Evolutionary conservation across 1,140 invertebrate species (phyloP).

Genomic region (Drosophila equinoxialis): DNA sequence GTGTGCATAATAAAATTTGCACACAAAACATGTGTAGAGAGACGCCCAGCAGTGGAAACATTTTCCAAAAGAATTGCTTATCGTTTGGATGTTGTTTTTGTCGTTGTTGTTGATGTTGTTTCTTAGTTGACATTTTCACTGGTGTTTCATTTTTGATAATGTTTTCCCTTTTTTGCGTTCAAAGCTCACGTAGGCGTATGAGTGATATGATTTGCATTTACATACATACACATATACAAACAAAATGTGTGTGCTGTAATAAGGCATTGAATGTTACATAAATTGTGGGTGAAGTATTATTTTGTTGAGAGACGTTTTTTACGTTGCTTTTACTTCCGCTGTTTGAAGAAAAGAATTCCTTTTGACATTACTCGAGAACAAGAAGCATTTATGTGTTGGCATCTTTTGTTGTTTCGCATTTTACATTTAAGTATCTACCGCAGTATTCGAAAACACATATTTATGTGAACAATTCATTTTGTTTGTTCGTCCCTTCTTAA

Average conservation of each 20-base stretch:
- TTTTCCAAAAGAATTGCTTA: conserved; percentile 66
- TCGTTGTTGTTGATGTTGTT: conserved; percentile 33
- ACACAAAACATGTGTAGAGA: conserved; percentile 68
- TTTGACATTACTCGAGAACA: conserved; percentile 41
- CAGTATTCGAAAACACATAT: conserved; percentile 11
- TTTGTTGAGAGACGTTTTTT: background rate
- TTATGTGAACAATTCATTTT: conserved; percentile 23
- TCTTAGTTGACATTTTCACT: conserved; percentile 71
- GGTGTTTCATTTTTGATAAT: conserved; percentile 80
- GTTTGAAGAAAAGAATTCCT: conserved; percentile 40
- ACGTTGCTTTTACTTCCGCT: conserved; percentile 37
- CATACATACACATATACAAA: background rate
- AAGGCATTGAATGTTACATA: conserved; percentile 78
- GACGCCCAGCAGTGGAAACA: conserved; percentile 55
- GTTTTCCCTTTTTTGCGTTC: conserved; percentile 51
- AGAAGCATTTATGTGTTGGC: conserved; percentile 46
- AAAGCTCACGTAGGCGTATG: conserved; percentile 62
- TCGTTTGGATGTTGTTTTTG: conserved; percentile 61
- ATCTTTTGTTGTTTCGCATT: conserved; percentile 45
- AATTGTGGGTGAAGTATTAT: conserved; percentile 63
- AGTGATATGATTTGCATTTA: conserved; percentile 78
- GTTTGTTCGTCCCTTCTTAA: conserved; percentile 39
- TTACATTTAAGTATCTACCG: background rate
- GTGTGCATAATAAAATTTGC: conserved; percentile 78
- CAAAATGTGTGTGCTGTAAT: conserved; percentile 51